phyloP scores from a whole-genome alignment of 1,140 invertebrate genomes.

The Littorina saxatilis region DNA sequence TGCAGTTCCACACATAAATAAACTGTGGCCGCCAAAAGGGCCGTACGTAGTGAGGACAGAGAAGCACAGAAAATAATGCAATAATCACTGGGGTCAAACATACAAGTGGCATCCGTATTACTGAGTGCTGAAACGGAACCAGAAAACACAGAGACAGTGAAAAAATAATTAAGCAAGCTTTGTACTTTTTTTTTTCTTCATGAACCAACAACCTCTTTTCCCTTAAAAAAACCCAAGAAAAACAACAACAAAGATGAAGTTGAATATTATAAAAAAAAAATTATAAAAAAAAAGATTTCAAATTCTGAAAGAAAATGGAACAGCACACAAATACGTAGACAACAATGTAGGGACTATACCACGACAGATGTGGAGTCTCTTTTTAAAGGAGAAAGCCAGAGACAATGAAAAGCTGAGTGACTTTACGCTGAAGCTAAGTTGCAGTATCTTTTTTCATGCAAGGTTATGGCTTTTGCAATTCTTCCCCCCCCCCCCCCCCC shows the following conservation, averaged over 20 bases:
- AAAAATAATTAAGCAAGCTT: slow-evolving; percentile 30
- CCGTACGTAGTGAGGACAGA: too few species aligned
- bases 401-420: too few species aligned
- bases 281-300: not conserved
- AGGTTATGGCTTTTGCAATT: too few species aligned
- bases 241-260: slow-evolving; percentile 12
- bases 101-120: slow-evolving; percentile 37
- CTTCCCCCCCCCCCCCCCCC: too few species aligned
- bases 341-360: too few species aligned
- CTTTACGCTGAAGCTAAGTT: too few species aligned
- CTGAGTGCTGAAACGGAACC: slow-evolving; percentile 38
- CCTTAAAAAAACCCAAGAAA: slow-evolving; percentile 6
- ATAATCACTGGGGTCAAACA: slow-evolving; percentile 11
- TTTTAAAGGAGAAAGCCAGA: too few species aligned
- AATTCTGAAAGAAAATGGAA: not conserved
- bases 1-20: too few species aligned
- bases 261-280: slow-evolving; percentile 8
- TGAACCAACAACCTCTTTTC: not conserved
- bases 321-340: not conserved
- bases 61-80: slow-evolving; percentile 17
- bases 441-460: too few species aligned
- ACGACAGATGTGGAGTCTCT: too few species aligned
- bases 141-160: slow-evolving; percentile 34
- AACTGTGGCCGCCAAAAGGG: too few species aligned
- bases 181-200: not conserved